Evolutionary conservation across 2,113 vertebrate species (phyloP).

Genomic region (Anguilla rostrata): DNA sequence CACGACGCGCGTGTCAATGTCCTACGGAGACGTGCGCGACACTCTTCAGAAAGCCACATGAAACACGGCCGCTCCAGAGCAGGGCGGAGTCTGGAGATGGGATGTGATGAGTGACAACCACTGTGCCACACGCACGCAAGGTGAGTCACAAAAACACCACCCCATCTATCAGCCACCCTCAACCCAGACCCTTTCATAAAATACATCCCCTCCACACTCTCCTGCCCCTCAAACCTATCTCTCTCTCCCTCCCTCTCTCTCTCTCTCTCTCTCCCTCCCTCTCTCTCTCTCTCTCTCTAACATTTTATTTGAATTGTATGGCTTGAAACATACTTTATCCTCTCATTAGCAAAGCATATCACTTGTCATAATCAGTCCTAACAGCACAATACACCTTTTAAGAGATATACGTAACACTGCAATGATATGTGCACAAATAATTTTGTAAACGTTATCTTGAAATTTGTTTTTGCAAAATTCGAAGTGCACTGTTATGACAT

Average conservation of each 20-base stretch:
- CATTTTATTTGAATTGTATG: too few relatives aligned
- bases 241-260: not conserved
- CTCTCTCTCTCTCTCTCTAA: too few relatives aligned
- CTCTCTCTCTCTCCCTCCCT: not conserved
- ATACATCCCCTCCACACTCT: conserved; percentile 18
- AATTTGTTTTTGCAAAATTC: too few relatives aligned
- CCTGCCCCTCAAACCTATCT: conserved; percentile 35
- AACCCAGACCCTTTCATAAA: not conserved
- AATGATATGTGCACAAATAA: too few relatives aligned
- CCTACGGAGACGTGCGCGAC: not conserved
- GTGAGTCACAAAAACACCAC: not conserved
- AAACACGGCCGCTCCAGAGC: not conserved
- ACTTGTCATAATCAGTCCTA: too few relatives aligned
- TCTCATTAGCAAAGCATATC: too few relatives aligned
- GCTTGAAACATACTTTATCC: too few relatives aligned
- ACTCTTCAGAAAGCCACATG: not conserved
- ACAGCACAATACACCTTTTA: too few relatives aligned
- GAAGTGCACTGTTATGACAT: too few relatives aligned
- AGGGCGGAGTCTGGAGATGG: not conserved
- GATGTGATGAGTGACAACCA: not conserved
- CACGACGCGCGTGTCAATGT: too few relatives aligned
- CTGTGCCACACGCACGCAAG: not conserved
- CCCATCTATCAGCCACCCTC: not conserved
- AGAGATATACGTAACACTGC: too few relatives aligned
- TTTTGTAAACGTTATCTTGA: too few relatives aligned